Evolutionary conservation across 1,140 invertebrate genomes (phyloP).

Genomic region (Cydia strobilella): DNA sequence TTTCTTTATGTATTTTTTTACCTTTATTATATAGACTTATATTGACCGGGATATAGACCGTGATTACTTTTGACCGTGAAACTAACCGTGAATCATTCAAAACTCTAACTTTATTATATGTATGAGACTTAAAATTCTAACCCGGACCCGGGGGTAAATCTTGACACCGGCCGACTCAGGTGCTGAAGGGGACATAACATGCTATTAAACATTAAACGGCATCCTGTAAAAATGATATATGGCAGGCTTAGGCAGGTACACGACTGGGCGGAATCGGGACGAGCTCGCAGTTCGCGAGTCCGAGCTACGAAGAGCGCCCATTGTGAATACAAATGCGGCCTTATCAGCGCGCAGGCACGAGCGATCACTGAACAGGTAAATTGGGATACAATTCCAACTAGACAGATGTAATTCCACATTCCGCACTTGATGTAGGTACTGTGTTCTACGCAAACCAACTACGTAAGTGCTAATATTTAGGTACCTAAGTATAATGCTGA

Average conservation of each 20-base stretch:
- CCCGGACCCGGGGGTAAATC: no score
- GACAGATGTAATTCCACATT: not conserved
- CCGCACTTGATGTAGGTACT: not conserved
- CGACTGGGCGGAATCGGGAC: conserved; percentile 5
- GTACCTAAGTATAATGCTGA: no score
- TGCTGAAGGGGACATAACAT: not conserved
- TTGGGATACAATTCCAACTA: conserved; percentile 21
- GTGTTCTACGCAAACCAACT: no score
- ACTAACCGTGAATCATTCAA: no score
- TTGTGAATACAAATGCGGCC: conserved; percentile 25
- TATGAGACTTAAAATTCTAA: no score
- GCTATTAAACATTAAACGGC: not conserved
- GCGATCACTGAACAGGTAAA: conserved; percentile 24
- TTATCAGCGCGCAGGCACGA: conserved; percentile 20
- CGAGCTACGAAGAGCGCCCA: not conserved
- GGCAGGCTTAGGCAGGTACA: not conserved
- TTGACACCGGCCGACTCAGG: no score
- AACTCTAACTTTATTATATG: no score
- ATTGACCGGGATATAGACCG: no score
- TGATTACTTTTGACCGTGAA: no score
- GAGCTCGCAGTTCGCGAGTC: not conserved
- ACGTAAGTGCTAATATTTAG: no score
- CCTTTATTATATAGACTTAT: no score
- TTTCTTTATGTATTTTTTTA: no score
- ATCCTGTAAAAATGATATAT: not conserved